Evolutionary conservation across 2,888 invertebrate genomes (phyloP), one percentile per base, ranked within the genome.

Genomic region (Ashinkailepas kermadecensis): DNA sequence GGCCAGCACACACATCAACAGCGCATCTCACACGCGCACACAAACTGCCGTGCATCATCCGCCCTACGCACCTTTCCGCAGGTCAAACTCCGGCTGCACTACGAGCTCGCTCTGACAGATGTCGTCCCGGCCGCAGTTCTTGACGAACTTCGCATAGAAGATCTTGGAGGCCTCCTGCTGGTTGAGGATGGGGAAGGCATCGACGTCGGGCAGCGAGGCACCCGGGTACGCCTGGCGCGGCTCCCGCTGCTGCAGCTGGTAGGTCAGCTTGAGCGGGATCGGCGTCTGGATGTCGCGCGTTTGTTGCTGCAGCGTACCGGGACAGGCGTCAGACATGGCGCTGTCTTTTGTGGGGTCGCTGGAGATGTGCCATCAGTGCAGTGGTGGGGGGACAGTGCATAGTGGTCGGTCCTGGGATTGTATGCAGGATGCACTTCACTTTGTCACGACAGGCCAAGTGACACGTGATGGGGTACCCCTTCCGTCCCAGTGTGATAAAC

Each of bases 81-180:
- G 81, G n/a, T 81, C 67, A 15, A 83, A 80, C 56, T 81, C 81
- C 11, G 81, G 81, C 56, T 78, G 79, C 23, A 79, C 89, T 65
- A 91, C 89, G 80, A 97, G 88, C 86, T 95, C 91, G 85, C 96
- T 96, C 86, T 94, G 91, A 86, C 97, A 98, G 39, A 93, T 89
- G 85, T 95, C 95, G 86, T 97, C 95, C 0, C 90, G 89, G 0
- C 96, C 97, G 86, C 97, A 97, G 86, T 96, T 95, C 87, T 96
- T 97, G 84, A 95, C 92, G 90, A 96, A 95, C 79, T 92, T 93
- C 0, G 95, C 96, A 85, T 93, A 91, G 86, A 96, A 95, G 62
- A 92, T 90, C 83, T 92, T 92, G 59, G 23, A 81, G 0, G 95
- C 95, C 86, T 93, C 92, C 79, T 94, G 94, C 84, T 95, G 93